Percentiles rank a stretch among this genome's conserved stretches.
These are phyloP conservation scores for Mormyrus iriodes DNA, from an alignment of 2,113 vertebrate species.

Conservation along the genomic window DNA sequence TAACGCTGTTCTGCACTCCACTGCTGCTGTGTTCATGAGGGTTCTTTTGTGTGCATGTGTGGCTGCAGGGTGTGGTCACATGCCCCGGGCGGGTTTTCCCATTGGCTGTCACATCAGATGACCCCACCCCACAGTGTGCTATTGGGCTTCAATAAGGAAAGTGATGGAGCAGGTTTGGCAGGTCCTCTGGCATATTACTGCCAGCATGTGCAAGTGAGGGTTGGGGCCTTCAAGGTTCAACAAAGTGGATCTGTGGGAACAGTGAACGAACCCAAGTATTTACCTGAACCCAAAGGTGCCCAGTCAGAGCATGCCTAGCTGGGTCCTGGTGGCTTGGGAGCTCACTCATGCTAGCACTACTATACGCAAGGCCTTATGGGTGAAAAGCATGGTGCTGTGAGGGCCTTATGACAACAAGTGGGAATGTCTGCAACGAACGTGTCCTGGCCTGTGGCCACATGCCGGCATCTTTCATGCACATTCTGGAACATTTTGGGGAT, in stretches of 20 bases:
- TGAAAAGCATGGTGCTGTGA: background rate
- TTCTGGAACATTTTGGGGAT: background rate
- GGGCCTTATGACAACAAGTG: background rate
- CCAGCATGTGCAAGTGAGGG: background rate
- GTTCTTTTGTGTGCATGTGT: background rate
- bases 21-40: background rate
- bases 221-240: background rate
- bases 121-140: background rate
- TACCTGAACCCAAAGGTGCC: background rate
- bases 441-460: background rate
- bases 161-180: background rate
- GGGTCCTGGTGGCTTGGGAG: background rate
- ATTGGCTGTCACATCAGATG: background rate
- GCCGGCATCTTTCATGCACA: background rate
- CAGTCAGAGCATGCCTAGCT: background rate
- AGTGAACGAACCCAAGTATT: background rate
- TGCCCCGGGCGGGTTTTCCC: background rate
- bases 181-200: background rate
- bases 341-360: background rate
- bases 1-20: background rate
- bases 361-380: background rate
- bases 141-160: background rate
- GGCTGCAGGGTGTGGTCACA: background rate
- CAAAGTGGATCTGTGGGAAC: background rate
- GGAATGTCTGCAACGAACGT: background rate